A percentile compares a stretch with the other conserved stretches of the same genome.
phyloP scores from a whole-genome alignment of 2,888 invertebrate genomes.

The Panzeria rudis region DNA sequence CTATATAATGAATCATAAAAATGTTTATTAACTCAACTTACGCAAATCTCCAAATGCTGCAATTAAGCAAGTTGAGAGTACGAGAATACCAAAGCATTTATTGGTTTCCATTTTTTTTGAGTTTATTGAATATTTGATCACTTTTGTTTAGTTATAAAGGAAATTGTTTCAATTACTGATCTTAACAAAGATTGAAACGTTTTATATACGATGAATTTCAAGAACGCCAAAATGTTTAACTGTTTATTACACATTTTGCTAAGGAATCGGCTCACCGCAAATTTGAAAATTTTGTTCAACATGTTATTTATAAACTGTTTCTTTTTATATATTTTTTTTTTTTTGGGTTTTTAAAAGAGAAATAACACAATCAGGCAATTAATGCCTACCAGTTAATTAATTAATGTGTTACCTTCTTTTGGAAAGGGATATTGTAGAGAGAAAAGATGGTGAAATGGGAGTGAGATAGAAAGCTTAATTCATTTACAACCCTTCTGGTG shows the following conservation, averaged over 20 bases:
- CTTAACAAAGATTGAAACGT: neutral
- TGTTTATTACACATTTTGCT: neutral
- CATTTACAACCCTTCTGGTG: too few relatives aligned
- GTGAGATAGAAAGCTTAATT: too few relatives aligned
- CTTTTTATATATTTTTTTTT: too few relatives aligned
- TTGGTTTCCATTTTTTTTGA: neutral
- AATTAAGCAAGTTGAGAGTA: neutral
- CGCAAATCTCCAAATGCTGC: conserved; percentile 66
- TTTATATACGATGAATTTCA: conserved; percentile 18
- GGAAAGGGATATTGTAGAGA: too few relatives aligned
- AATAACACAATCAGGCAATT: too few relatives aligned
- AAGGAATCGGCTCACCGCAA: neutral
- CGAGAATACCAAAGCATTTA: neutral
- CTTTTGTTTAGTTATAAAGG: neutral
- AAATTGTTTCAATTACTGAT: neutral
- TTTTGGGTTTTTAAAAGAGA: too few relatives aligned
- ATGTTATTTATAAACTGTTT: too few relatives aligned
- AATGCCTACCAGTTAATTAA: too few relatives aligned
- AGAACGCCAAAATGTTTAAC: neutral
- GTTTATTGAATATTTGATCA: neutral
- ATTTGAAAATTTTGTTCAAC: neutral
- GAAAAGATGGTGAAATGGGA: too few relatives aligned
- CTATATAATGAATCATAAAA: neutral
- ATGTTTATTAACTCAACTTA: conserved; percentile 60
- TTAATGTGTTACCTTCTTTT: too few relatives aligned